Conservation (phyloP, 1,140 invertebrate genomes). For the Hycleus cichorii region DNA sequence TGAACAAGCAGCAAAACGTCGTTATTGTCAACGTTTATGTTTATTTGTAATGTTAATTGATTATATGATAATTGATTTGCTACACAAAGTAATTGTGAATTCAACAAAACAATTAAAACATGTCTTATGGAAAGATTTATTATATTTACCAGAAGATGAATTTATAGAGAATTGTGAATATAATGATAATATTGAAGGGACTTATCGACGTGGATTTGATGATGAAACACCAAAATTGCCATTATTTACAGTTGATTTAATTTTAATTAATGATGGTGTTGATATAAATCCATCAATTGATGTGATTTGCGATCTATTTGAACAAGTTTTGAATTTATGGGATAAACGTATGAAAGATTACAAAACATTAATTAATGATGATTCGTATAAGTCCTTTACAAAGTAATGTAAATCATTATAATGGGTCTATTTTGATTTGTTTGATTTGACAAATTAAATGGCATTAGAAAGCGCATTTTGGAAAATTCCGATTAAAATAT, state of each 20-base stretch:
- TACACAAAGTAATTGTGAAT: slow-evolving; percentile 58
- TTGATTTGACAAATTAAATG: no score
- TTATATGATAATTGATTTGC: slow-evolving; percentile 62
- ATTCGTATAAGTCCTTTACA: slow-evolving; percentile 45
- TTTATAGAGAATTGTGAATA: slow-evolving; percentile 20
- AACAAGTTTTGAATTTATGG: slow-evolving; percentile 51
- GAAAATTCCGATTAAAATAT: no score
- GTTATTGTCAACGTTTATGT: slow-evolving; percentile 55
- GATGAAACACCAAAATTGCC: slow-evolving; percentile 43
- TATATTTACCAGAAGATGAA: slow-evolving; percentile 47
- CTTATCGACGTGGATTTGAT: slow-evolving; percentile 13
- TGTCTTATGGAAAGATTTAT: slow-evolving; percentile 52
- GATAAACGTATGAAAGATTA: slow-evolving; percentile 48
- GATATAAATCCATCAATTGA: slow-evolving; percentile 50
- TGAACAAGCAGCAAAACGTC: slow-evolving; percentile 71
- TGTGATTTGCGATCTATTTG: slow-evolving; percentile 46
- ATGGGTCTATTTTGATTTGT: no score
- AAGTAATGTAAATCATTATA: slow-evolving; percentile 36
- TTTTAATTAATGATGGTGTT: slow-evolving; percentile 42
- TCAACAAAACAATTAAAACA: slow-evolving; percentile 54
- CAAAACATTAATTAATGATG: slow-evolving; percentile 52
- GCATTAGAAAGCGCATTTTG: no score
- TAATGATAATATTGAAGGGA: slow-evolving; percentile 19
- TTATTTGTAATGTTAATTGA: slow-evolving; percentile 64
- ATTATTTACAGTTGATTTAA: slow-evolving; percentile 50